Conservation (phyloP, 2,113 vertebrate species). For the Ornithorhynchus anatinus region DNA sequence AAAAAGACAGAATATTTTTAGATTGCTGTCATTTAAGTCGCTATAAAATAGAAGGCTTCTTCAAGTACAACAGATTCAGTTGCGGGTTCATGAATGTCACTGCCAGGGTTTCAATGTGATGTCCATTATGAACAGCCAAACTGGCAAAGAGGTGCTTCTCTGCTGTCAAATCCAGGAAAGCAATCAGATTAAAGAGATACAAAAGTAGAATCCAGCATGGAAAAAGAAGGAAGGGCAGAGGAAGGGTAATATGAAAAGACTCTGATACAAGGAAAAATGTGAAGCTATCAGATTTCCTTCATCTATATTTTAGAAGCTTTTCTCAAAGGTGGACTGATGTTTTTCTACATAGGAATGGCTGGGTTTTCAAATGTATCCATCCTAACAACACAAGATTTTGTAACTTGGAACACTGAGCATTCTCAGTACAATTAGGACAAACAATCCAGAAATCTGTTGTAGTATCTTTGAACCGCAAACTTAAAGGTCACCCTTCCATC, state of each 20-base stretch:
- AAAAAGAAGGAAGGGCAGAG: conserved; percentile 67
- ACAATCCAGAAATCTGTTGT: too few relatives aligned
- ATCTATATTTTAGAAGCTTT: too few relatives aligned
- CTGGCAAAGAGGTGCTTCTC: conserved; percentile 60
- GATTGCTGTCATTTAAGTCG: conserved; percentile 38
- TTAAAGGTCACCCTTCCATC: too few relatives aligned
- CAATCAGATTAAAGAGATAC: conserved; percentile 62
- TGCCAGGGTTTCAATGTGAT: conserved; percentile 48
- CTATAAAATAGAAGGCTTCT: conserved; percentile 59
- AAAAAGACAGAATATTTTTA: conserved; percentile 55
- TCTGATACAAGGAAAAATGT: too few relatives aligned
- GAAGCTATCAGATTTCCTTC: too few relatives aligned
- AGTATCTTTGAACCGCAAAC: too few relatives aligned
- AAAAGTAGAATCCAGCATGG: conserved; percentile 65
- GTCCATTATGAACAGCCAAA: conserved; percentile 64
- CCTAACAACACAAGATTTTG: conserved; percentile 31
- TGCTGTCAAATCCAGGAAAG: conserved; percentile 50
- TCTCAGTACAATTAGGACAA: conserved; percentile 1
- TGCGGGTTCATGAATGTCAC: conserved; percentile 50
- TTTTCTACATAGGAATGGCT: too few relatives aligned
- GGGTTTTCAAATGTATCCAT: conserved; percentile 42
- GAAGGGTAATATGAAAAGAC: conserved; percentile 67
- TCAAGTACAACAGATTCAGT: conserved; percentile 56
- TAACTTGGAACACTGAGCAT: conserved; percentile 41
- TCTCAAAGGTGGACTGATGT: too few relatives aligned